phyloP scores from a whole-genome alignment of 2,888 invertebrate species.

The Xestoiulus laeticollis region DNA sequence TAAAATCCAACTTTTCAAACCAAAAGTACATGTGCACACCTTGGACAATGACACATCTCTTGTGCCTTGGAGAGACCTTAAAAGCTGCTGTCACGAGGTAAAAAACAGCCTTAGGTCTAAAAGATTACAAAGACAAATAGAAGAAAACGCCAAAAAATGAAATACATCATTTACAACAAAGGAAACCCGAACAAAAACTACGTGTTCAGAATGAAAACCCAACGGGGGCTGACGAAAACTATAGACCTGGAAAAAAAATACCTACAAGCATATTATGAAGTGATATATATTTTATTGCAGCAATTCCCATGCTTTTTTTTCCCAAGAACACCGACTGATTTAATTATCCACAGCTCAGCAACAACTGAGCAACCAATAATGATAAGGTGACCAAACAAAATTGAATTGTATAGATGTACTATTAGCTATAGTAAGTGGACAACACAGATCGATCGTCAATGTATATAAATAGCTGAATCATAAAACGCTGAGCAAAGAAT shows the following conservation, averaged over 20 bases:
- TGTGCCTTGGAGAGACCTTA: not conserved
- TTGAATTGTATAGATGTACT: not conserved
- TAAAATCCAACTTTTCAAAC: not conserved
- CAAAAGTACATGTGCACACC: not conserved
- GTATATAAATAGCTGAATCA: not conserved
- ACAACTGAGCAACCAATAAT: not conserved
- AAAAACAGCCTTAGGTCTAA: not conserved
- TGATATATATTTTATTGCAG: not conserved
- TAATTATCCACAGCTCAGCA: slow-evolving; percentile 2
- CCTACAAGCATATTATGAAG: not conserved
- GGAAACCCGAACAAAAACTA: not conserved
- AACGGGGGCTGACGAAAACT: not conserved
- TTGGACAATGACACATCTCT: not conserved
- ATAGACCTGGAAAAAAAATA: not conserved
- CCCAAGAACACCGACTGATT: not conserved
- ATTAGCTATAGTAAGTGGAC: not conserved
- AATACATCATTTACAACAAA: not conserved
- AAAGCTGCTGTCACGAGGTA: not conserved
- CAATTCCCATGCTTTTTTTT: not conserved
- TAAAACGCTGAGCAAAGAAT: not conserved
- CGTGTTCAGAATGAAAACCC: not conserved
- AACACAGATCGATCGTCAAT: not conserved
- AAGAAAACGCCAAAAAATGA: not conserved
- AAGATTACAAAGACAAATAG: not conserved
- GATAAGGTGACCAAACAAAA: not conserved